Percentiles rank a stretch among this genome's conserved stretches.
These are phyloP conservation scores for Ryuthela nishihirai DNA, from an alignment of 2,888 invertebrate genomes.

Conservation along the genomic window DNA sequence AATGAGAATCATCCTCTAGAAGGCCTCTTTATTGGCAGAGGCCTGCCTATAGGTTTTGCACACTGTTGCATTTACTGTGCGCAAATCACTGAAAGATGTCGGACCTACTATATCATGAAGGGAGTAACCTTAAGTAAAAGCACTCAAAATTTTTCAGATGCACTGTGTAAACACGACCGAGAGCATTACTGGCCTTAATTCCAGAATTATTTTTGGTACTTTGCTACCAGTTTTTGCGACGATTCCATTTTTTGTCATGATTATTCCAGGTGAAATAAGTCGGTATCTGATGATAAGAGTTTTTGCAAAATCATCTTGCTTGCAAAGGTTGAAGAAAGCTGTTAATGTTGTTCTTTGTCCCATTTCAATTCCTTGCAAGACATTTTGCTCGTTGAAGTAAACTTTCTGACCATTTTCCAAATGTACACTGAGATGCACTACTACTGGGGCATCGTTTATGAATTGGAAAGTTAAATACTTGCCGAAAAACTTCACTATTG, in stretches of 20 bases:
- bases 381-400: background rate
- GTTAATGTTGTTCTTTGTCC: background rate
- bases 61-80: background rate
- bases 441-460: background rate
- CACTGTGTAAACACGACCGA: conserved; percentile 2
- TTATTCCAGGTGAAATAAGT: conserved; percentile 4
- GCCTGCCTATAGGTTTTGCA: background rate
- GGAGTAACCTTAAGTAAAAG: background rate
- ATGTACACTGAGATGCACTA: background rate
- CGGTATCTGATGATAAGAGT: conserved; percentile 3
- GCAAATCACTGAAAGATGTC: conserved; percentile 33
- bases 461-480: no score
- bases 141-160: conserved; percentile 8
- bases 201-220: background rate
- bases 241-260: background rate
- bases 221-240: background rate
- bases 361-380: background rate
- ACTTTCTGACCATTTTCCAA: conserved; percentile 9
- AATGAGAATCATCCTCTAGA: background rate
- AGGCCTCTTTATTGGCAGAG: no score
- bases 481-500: no score
- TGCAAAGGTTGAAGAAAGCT: background rate
- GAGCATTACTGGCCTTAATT: background rate
- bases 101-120: background rate
- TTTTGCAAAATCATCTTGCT: background rate